These are phyloP conservation scores for Pemphredon lugubris DNA, from an alignment of 2,888 invertebrate genomes.

Conservation along the genomic window DNA sequence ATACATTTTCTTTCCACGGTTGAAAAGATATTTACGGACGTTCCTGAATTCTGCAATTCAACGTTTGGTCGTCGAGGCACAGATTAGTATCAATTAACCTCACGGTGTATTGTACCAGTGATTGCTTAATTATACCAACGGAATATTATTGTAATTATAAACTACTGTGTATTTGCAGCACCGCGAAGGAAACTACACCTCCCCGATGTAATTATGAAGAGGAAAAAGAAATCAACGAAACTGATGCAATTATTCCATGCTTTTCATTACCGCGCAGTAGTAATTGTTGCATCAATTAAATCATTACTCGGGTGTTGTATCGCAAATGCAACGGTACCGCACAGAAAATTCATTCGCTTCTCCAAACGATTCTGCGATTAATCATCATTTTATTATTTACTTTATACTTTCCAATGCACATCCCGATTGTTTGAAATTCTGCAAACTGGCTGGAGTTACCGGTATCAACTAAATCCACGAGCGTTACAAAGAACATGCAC, in stretches of 20 bases:
- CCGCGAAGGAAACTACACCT: background rate
- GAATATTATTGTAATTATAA: conserved; percentile 10
- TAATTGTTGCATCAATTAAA: background rate
- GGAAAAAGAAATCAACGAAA: conserved; percentile 1
- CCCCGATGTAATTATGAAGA: conserved; percentile 20
- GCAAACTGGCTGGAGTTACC: background rate
- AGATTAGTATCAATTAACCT: conserved; percentile 49
- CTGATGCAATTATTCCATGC: background rate
- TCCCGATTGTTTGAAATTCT: too few species aligned
- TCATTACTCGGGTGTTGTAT: background rate
- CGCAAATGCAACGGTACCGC: background rate
- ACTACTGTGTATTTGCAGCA: too few species aligned
- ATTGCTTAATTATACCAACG: conserved; percentile 40
- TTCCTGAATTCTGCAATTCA: conserved; percentile 1
- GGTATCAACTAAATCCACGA: conserved; percentile 20
- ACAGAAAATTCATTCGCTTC: background rate
- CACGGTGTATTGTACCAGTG: conserved; percentile 23
- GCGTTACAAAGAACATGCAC: conserved; percentile 44
- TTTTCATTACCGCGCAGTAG: background rate
- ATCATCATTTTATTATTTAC: background rate
- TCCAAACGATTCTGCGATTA: background rate
- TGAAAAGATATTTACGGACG: conserved; percentile 27
- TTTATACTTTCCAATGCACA: too few species aligned
- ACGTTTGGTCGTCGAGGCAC: conserved; percentile 2
- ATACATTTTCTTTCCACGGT: conserved; percentile 46